Conservation (phyloP, 2,888 invertebrate species). For the Trimorus sp. region DNA sequence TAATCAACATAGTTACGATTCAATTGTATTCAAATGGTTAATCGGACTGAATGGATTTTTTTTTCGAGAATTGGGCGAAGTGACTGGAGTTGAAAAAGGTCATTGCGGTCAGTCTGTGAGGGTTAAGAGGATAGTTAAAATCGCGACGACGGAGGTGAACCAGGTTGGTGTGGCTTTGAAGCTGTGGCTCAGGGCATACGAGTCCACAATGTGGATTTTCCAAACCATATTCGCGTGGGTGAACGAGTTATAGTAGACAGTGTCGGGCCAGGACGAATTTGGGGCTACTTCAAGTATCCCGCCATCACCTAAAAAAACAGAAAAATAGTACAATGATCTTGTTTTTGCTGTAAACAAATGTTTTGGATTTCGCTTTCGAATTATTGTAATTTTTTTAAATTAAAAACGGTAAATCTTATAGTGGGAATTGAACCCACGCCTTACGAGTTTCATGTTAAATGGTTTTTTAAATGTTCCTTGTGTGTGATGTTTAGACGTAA, state of each 20-base stretch:
- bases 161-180: not conserved
- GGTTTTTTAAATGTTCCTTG: too few relatives aligned
- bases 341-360: not conserved
- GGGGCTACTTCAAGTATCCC: slow-evolving; percentile 91
- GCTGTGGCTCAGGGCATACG: slow-evolving; percentile 82
- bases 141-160: not conserved
- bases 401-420: too few relatives aligned
- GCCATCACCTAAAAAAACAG: slow-evolving; percentile 83
- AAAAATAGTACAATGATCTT: slow-evolving; percentile 1
- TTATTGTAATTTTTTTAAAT: too few relatives aligned
- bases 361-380: too few relatives aligned
- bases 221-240: slow-evolving; percentile 97
- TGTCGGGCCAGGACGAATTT: slow-evolving; percentile 94
- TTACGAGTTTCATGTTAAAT: too few relatives aligned
- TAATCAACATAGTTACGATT: too few relatives aligned
- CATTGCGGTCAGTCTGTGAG: slow-evolving; percentile 24
- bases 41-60: slow-evolving; percentile 1
- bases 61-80: not conserved
- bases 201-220: slow-evolving; percentile 95
- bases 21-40: not conserved
- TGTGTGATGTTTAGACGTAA: too few relatives aligned
- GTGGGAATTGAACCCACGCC: too few relatives aligned
- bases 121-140: slow-evolving; percentile 5
- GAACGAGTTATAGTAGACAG: slow-evolving; percentile 96
- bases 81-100: not conserved